Conservation (phyloP, 2,113 vertebrate species). For the Mungos mungo region DNA sequence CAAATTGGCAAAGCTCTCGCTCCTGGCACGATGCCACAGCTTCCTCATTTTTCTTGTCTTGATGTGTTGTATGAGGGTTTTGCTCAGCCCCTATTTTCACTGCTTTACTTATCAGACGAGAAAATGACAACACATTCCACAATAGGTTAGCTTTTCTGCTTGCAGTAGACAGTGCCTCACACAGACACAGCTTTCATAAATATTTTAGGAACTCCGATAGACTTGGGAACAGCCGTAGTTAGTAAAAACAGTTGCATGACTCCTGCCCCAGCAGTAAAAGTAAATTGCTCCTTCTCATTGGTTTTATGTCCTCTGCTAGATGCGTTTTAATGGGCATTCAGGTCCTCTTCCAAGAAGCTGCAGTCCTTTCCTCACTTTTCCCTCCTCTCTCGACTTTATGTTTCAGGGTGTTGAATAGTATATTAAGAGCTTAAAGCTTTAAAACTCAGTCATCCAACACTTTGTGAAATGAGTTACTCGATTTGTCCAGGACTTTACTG, state of each 20-base stretch:
- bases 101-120: not conserved
- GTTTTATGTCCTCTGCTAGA: slow-evolving; percentile 66
- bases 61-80: not conserved
- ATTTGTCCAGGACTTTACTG: slow-evolving; percentile 29
- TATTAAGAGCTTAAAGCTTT: slow-evolving; percentile 59
- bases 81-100: not conserved
- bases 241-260: slow-evolving; percentile 71
- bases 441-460: slow-evolving; percentile 69
- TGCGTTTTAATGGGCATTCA: slow-evolving; percentile 64
- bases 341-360: not conserved
- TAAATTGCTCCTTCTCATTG: slow-evolving; percentile 69
- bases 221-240: slow-evolving; percentile 57
- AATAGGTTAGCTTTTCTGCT: not conserved
- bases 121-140: slow-evolving; percentile 32
- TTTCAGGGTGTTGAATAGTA: slow-evolving; percentile 48
- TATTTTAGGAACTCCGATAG: slow-evolving; percentile 62
- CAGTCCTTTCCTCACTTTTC: slow-evolving; percentile 6
- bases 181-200: slow-evolving; percentile 48
- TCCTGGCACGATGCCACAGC: slow-evolving; percentile 62
- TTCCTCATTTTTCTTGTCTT: slow-evolving; percentile 68
- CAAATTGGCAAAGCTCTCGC: slow-evolving; percentile 70
- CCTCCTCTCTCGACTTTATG: not conserved
- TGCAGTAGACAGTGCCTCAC: not conserved
- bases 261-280: slow-evolving; percentile 72
- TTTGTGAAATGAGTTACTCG: slow-evolving; percentile 53